A percentile compares a stretch with the other conserved stretches of the same genome.
Conservation (phyloP, 2,113 vertebrate species). For the Onychostruthus taczanowskii region DNA sequence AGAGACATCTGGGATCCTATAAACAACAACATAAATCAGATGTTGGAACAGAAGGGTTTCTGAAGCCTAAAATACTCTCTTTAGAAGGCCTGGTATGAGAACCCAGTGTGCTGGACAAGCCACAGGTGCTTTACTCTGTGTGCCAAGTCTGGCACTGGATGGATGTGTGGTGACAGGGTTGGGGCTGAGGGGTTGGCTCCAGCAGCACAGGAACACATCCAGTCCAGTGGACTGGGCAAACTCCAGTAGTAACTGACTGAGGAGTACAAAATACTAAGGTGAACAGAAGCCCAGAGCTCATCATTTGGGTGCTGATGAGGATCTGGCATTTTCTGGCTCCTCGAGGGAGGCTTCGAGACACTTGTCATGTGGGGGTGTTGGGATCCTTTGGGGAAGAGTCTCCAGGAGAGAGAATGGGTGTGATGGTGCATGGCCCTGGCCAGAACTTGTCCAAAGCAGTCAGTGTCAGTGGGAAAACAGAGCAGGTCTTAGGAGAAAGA, state of each 20-base stretch:
- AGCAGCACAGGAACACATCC: background rate
- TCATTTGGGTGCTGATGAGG: background rate
- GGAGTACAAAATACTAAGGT: background rate
- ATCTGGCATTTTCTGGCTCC: background rate
- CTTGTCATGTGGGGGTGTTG: fast-evolving
- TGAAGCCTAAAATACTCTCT: background rate
- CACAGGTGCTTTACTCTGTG: fast-evolving
- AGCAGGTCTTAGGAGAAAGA: background rate
- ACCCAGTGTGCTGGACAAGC: background rate
- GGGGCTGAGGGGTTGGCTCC: background rate
- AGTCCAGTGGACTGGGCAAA: background rate
- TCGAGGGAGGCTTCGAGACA: fast-evolving
- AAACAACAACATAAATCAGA: background rate
- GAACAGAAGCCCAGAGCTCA: background rate
- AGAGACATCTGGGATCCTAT: background rate
- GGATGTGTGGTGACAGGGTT: background rate
- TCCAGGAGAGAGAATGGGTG: background rate
- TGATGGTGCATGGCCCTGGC: background rate
- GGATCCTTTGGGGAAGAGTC: background rate
- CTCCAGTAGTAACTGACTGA: background rate
- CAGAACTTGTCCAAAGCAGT: background rate
- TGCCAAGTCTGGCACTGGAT: background rate
- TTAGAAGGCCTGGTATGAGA: background rate
- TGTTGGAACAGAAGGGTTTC: background rate
- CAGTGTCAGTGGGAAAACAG: background rate